Evolutionary conservation across 2,888 invertebrate species (phyloP).

Genomic region (Drosophila eohydei): DNA sequence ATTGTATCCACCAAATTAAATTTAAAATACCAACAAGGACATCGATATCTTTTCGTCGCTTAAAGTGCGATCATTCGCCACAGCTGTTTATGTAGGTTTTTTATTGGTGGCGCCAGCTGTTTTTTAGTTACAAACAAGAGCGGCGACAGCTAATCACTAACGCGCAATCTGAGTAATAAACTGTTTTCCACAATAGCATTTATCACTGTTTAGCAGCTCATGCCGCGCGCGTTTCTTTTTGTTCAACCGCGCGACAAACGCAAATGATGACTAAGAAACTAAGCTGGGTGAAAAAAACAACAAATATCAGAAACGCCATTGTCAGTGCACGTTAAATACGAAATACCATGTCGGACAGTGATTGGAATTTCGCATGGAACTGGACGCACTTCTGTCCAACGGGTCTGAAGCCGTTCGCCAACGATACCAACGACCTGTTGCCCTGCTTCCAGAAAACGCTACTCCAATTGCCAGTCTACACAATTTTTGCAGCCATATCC

Average conservation of each 20-base stretch:
- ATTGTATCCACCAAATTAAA: too few species aligned
- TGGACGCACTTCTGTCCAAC: conserved; percentile 92
- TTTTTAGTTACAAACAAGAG: conserved; percentile 43
- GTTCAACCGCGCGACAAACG: conserved; percentile 14
- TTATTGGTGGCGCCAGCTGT: conserved; percentile 34
- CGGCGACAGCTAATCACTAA: conserved; percentile 34
- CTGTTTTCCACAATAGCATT: conserved; percentile 27
- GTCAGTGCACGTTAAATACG: conserved; percentile 9
- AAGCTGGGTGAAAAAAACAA: conserved; percentile 31
- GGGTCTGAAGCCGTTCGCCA: conserved; percentile 90
- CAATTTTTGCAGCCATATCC: conserved; percentile 91
- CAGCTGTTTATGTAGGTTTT: conserved; percentile 7
- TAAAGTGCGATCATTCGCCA: background rate
- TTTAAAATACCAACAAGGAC: background rate
- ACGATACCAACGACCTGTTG: conserved; percentile 90
- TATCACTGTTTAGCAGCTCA: conserved; percentile 33
- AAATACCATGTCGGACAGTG: conserved; percentile 50
- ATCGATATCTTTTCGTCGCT: background rate
- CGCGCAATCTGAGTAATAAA: conserved; percentile 31
- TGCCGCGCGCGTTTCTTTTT: conserved; percentile 10
- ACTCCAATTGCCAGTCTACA: conserved; percentile 91
- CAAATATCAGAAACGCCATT: conserved; percentile 9
- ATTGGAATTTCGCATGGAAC: conserved; percentile 86
- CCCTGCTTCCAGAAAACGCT: conserved; percentile 94
- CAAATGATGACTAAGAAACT: conserved; percentile 72